A percentile compares a stretch with the other conserved stretches of the same genome.
Evolutionary conservation across 2,888 invertebrate genomes (phyloP).

Genomic region (Phaonia tiefii): DNA sequence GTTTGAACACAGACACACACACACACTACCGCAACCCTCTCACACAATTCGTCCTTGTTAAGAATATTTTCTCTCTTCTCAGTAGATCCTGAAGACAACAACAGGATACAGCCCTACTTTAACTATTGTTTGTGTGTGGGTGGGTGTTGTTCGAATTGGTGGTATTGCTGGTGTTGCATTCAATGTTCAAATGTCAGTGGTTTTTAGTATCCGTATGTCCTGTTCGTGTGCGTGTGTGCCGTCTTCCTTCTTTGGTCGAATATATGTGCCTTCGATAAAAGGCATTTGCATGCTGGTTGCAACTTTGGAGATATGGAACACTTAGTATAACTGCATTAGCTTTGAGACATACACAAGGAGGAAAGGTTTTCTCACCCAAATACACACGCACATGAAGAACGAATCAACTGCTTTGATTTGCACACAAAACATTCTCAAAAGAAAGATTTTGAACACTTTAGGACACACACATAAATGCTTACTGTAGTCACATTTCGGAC

Average conservation of each 20-base stretch:
- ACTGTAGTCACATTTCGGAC: background rate
- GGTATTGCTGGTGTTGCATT: background rate
- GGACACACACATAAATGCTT: background rate
- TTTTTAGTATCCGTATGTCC: too few relatives aligned
- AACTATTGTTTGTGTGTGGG: background rate
- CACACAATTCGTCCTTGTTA: conserved; percentile 62
- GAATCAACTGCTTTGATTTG: background rate
- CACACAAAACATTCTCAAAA: conserved; percentile 37
- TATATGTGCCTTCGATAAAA: conserved; percentile 33
- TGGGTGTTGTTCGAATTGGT: background rate
- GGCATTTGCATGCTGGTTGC: conserved; percentile 56
- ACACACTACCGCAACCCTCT: conserved; percentile 3
- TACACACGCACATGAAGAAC: background rate
- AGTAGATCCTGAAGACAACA: conserved; percentile 50
- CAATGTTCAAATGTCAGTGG: too few relatives aligned
- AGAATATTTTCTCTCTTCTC: conserved; percentile 61
- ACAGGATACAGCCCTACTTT: conserved; percentile 36
- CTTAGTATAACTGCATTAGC: conserved; percentile 54
- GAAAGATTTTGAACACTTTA: conserved; percentile 33
- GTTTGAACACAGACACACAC: conserved; percentile 10
- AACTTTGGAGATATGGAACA: conserved; percentile 42
- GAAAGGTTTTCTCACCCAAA: conserved; percentile 39
- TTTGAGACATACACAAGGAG: conserved; percentile 41
- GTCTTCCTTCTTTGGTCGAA: conserved; percentile 56
- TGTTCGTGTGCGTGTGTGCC: background rate